phyloP scores from a whole-genome alignment of 2,888 invertebrate genomes.

The Rhamphomyia laevipes region DNA sequence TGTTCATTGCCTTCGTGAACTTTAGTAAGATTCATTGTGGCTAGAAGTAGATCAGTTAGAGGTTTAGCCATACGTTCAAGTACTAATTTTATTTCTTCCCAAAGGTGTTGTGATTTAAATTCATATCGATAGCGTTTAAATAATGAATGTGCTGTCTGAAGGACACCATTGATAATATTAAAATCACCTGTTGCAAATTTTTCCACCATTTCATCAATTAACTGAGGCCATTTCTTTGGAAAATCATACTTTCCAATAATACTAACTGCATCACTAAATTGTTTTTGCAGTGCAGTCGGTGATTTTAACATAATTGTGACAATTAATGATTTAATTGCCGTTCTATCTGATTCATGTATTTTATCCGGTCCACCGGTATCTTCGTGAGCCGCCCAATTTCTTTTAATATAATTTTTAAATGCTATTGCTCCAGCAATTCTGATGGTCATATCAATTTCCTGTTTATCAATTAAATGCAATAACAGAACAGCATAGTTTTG shows the following conservation, averaged over 20 bases:
- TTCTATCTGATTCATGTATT: constrained; percentile 69
- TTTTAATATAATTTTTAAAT: constrained; percentile 93
- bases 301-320: constrained; percentile 88
- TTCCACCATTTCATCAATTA: constrained; percentile 86
- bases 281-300: constrained; percentile 81
- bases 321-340: constrained; percentile 71
- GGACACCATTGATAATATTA: constrained; percentile 84
- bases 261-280: constrained; percentile 89
- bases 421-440: constrained; percentile 84
- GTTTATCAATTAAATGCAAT: constrained; percentile 74
- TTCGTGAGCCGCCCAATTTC: constrained; percentile 73
- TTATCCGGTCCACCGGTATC: constrained; percentile 68
- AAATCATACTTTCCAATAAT: constrained; percentile 96
- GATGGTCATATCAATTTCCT: constrained; percentile 67
- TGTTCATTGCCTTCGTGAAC: constrained; percentile 67
- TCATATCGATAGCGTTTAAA: constrained; percentile 94
- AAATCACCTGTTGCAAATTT: constrained; percentile 88
- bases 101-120: constrained; percentile 87
- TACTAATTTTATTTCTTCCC: constrained; percentile 96
- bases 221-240: constrained; percentile 89
- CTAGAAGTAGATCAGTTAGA: constrained; percentile 83
- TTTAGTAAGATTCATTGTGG: constrained; percentile 69
- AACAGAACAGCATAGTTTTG: constrained; percentile 82
- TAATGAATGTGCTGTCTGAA: constrained; percentile 90
- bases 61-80: constrained; percentile 88